Evolutionary conservation across 2,888 invertebrate genomes (phyloP).

Genomic region (Oscheius onirici): DNA sequence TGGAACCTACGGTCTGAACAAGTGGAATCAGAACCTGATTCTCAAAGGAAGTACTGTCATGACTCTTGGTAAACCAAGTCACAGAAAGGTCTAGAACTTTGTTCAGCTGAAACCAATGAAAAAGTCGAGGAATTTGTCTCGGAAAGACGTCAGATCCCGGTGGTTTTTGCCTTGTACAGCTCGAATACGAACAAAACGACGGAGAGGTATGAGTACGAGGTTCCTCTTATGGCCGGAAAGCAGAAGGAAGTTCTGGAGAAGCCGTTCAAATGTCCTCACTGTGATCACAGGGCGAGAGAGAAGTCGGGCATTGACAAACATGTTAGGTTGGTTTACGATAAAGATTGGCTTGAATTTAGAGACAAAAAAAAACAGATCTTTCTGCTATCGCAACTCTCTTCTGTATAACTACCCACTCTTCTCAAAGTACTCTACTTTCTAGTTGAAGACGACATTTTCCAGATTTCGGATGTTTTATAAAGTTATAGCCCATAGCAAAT

Average conservation of each 20-base stretch:
- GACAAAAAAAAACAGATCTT: too few species aligned
- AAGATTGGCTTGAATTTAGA: too few species aligned
- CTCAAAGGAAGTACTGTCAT: conserved; percentile 33
- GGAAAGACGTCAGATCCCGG: conserved; percentile 19
- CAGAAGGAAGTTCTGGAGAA: conserved; percentile 52
- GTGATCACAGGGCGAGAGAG: conserved; percentile 59
- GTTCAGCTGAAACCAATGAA: conserved; percentile 18
- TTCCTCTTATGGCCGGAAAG: conserved; percentile 48
- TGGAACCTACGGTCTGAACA: conserved; percentile 37
- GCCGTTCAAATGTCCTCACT: conserved; percentile 62
- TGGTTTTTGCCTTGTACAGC: conserved; percentile 21
- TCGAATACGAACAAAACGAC: neutral
- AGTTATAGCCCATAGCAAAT: neutral
- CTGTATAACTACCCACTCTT: too few species aligned
- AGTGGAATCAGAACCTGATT: conserved; percentile 3
- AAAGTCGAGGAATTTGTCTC: neutral
- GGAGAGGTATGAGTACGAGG: conserved; percentile 43
- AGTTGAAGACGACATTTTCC: too few species aligned
- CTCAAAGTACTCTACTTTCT: too few species aligned
- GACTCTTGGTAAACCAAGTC: conserved; percentile 19
- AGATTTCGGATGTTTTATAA: neutral
- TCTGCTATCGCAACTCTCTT: too few species aligned
- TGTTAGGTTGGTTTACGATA: conserved; percentile 44
- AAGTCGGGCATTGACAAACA: conserved; percentile 61
- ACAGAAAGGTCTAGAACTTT: neutral